Base-by-base conservation (phyloP, 2,797 vertebrate species). In the Champsocephalus gunnari region DNA sequence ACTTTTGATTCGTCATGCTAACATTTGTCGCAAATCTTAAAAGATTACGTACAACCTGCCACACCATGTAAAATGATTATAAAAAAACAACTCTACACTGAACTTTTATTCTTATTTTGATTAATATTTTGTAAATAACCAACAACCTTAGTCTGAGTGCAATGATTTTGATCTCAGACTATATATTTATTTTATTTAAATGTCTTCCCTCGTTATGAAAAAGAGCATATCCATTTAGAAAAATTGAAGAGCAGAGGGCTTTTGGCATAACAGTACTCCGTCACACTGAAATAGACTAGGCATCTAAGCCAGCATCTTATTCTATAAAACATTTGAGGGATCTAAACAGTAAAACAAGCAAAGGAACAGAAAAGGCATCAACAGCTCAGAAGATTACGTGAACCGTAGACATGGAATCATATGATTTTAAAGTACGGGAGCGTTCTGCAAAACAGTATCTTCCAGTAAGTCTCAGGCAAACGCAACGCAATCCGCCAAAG, bases 401-500 rank as follows among this genome's bases (percentile, higher is more conserved):
- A 85, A 85, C 71, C 82, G 82, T 71, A 80, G 63, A 90, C 86
- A 87, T 89, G 88, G 91, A 91, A 89, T 86, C 85, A 87, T 89
- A 64, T 80, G 64, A 79, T 84, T 92, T 91, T 74, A 87, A 28
- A 89, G 79, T 90, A 94, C 90, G 92, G 84, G 84, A n/a, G 85
- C 81, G 86, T 91, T 93, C 95, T 83, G 94, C 93, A 90, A 94
- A 86, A 91, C 84, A 87, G 87, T 84, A 88, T 95, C 95, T 94
- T 95, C 94, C 94, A 91, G 93, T 93, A 92, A 92, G 93, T 92
- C 93, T 86, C 94, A 93, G 94, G 92, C 72, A 89, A 95, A 94
- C 95, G 93, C 94, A 95, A 95, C 94, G 95, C 94, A 93, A 92
- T 95, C 94, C 94, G 94, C 93, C 94, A 80, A 78, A 92, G 94